Conservation (phyloP, 2,113 vertebrate genomes). For the Scophthalmus maximus region DNA sequence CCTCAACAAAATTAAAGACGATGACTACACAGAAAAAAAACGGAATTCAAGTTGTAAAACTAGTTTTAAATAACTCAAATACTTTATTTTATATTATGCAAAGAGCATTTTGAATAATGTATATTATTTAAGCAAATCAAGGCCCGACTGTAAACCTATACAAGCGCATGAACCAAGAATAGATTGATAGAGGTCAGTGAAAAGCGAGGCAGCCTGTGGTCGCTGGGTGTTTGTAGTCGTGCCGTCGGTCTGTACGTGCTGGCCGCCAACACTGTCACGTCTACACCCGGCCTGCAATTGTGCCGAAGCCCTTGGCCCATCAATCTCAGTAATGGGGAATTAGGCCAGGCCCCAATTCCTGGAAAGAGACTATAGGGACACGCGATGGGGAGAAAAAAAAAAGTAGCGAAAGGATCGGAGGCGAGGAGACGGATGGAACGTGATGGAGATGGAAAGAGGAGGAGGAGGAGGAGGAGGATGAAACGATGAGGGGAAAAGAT, state of each 20-base stretch:
- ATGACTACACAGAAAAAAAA: too few species aligned
- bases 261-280: slow-evolving; percentile 2
- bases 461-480: neutral
- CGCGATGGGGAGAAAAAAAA: slow-evolving; percentile 39
- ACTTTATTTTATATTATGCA: too few species aligned
- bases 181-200: slow-evolving; percentile 8
- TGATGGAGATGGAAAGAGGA: neutral
- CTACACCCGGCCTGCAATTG: slow-evolving; percentile 24
- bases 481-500: neutral
- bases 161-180: slow-evolving; percentile 9
- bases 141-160: neutral
- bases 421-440: neutral
- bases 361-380: slow-evolving; percentile 58
- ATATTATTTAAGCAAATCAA: neutral
- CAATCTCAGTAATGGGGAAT: slow-evolving; percentile 68
- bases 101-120: too few species aligned
- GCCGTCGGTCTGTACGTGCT: neutral
- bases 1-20: too few species aligned
- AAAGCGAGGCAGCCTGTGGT: slow-evolving; percentile 11
- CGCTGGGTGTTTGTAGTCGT: slow-evolving; percentile 13
- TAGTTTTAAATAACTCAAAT: too few species aligned
- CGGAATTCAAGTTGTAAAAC: too few species aligned
- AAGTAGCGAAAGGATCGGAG: slow-evolving; percentile 1
- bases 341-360: slow-evolving; percentile 55
- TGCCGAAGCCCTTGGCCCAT: slow-evolving; percentile 32